Evolutionary conservation across 2,113 vertebrate species (phyloP), one percentile per base, ranked within the genome.

Genomic region (Beaufortia kweichowensis): DNA sequence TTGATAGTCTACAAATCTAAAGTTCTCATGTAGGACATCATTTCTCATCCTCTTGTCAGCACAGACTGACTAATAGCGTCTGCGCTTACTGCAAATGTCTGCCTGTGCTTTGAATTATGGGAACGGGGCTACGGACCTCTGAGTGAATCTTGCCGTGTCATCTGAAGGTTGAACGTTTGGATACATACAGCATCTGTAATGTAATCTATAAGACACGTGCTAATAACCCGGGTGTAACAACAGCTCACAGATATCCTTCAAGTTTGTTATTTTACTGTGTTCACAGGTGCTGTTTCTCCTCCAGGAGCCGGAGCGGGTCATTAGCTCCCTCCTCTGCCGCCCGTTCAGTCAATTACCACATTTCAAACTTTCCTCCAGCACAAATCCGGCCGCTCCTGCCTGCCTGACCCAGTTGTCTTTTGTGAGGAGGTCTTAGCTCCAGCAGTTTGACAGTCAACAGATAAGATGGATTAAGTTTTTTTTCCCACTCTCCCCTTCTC

Each of bases 391-490:
- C 84, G 91, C 76, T 81, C 84, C 81, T 76, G 66, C 85, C 88
- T 89, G 85, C 87, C 89, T 92, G 92, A 92, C 92, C 92, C 90
- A 92, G 90, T 92, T 93, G 92, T 93, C 90, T 93, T 92, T 92
- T 92, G 89, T 93, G 90, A 93, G 91, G 90, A 91, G 91, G 92
- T 92, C 92, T 92, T 92, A 92, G 92, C 91, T 84, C 69, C 89
- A 89, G 89, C 91, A 91, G 90, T 92, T 92, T 93, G 92, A 93
- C 92, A 93, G 91, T 92, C 90, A 92, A 92, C 92, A 92, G 92
- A 93, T 93, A 93, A 92, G 91, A 93, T 93, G 92, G 91, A 93
- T 93, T 93, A 93, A 91, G 90, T 87, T 89, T 85, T 88, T 90
- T 90, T 87, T 14, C 0, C 14, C 29, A 10, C 71, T 77, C 71